Evolutionary conservation across 2,113 vertebrate species (phyloP), one percentile per base, ranked within the genome.

Genomic region (Thinocorus orbignyianus): DNA sequence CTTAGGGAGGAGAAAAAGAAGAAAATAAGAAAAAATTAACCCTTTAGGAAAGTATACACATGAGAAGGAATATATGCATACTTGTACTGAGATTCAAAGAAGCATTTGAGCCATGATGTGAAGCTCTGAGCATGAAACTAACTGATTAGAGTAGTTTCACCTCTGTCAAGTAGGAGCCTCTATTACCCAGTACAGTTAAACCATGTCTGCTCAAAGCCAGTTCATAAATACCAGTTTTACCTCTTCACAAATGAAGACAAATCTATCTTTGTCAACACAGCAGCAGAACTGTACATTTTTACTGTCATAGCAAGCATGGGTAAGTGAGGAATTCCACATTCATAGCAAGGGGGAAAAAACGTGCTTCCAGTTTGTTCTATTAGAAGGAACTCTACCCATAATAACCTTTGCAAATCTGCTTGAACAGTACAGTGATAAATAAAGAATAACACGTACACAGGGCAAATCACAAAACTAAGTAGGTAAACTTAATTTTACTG

Each of bases 1-100:
- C 99, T 99, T 81, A 9, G 23, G 13, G 25, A 26, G 10, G 2
- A 5, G 18, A 22, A 48, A 91, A 64, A 26, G 17, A 39, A 35
- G 37, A 42, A 62, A 26, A 41, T 13, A 23, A 48, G 22, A 46
- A n/a, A n/a, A 23, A 55, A 66, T 80, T 44, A 49, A 35, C 31
- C 2, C 25, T 35, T 58, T 51, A 86, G 28, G 31, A 69, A 62
- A 31, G 26, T 12, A 19, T 52, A 41, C 28, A 68, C 7, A 11
- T 20, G 60, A 77, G 18, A 62, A 81, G 35, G 12, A 87, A 74
- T 26, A 62, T 1, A 33, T 10, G 12, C 33, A 26, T 57, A 76
- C 44, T 48, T 74, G 31, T 49, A 58, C 13, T 18, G 13, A 71
- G 33, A 64, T 35, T 55, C 73, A 51, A 68, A 81, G 33, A 58